Percentiles rank a stretch among this genome's conserved stretches.
Conservation (phyloP, 2,888 invertebrate genomes). For the Hyposoter dolosus region DNA sequence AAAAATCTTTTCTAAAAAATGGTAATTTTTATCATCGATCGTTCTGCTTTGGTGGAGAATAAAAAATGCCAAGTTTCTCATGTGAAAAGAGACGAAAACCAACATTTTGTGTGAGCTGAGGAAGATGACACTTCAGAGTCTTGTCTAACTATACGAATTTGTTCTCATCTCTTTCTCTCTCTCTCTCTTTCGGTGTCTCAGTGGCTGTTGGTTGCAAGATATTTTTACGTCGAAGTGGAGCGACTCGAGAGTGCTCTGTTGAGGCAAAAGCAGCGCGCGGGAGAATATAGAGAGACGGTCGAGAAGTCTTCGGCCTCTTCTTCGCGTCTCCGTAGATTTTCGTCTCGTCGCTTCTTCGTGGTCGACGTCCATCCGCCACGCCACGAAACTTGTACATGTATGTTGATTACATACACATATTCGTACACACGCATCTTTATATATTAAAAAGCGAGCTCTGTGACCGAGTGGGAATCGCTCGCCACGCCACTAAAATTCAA, state of each 20-base stretch:
- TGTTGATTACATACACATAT: constrained; percentile 11
- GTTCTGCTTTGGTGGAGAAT: neutral
- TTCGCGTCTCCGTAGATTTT: constrained; percentile 53
- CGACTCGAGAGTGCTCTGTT: constrained; percentile 71
- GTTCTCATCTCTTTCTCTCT: constrained; percentile 26
- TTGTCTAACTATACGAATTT: constrained; percentile 57
- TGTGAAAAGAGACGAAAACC: constrained; percentile 65
- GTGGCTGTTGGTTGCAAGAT: constrained; percentile 71
- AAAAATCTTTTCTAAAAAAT: neutral
- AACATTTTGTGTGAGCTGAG: constrained; percentile 65
- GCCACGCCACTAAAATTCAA: constrained; percentile 74
- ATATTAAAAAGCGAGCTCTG: constrained; percentile 38
- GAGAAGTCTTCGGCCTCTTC: constrained; percentile 52
- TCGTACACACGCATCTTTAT: constrained; percentile 9
- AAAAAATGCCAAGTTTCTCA: constrained; percentile 47
- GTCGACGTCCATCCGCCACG: constrained; percentile 53
- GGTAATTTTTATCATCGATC: neutral
- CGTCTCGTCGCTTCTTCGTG: constrained; percentile 56
- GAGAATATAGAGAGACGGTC: constrained; percentile 40
- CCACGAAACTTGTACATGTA: constrained; percentile 39
- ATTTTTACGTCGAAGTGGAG: constrained; percentile 81
- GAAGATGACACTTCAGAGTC: constrained; percentile 75
- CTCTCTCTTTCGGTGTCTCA: constrained; percentile 10
- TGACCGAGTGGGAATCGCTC: constrained; percentile 74
- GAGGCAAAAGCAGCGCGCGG: constrained; percentile 59